phyloP scores from a whole-genome alignment of 2,888 invertebrate genomes.

The Acanthopleura granulata region DNA sequence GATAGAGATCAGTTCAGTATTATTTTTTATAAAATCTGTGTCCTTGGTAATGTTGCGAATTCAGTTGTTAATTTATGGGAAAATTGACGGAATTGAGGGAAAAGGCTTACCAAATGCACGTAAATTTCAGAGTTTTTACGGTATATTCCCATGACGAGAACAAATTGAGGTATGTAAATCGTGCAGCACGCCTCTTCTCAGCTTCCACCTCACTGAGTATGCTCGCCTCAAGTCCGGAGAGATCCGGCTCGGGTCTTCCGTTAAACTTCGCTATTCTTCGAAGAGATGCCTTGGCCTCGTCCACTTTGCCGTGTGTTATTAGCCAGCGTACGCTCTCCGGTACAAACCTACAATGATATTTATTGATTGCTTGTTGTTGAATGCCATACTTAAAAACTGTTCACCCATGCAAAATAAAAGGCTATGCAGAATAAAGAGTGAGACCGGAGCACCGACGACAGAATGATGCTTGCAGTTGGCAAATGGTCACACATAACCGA shows the following conservation, averaged over 20 bases:
- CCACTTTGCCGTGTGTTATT: conserved; percentile 34
- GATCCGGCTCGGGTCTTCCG: conserved; percentile 33
- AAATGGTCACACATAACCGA: too few species aligned
- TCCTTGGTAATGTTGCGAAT: too few species aligned
- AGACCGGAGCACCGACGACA: too few species aligned
- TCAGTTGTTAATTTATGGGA: too few species aligned
- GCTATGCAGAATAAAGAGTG: too few species aligned
- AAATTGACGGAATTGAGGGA: too few species aligned
- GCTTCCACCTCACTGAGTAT: conserved; percentile 26
- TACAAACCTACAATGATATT: conserved; percentile 30
- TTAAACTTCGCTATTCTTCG: conserved; percentile 38
- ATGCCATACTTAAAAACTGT: too few species aligned
- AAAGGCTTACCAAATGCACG: conserved; percentile 31
- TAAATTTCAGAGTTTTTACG: conserved; percentile 32
- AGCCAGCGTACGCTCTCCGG: conserved; percentile 52
- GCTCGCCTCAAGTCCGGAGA: conserved; percentile 22
- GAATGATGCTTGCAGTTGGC: too few species aligned
- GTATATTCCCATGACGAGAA: conserved; percentile 35
- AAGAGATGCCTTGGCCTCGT: conserved; percentile 40
- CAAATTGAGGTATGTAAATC: conserved; percentile 44
- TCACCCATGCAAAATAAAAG: too few species aligned
- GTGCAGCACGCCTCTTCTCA: conserved; percentile 25
- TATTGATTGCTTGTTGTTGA: neutral
- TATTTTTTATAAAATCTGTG: too few species aligned
- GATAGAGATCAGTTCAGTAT: too few species aligned